Percentiles rank a stretch among this genome's conserved stretches.
Evolutionary conservation across 2,113 vertebrate genomes (phyloP).

Genomic region (Phainopepla nitens): DNA sequence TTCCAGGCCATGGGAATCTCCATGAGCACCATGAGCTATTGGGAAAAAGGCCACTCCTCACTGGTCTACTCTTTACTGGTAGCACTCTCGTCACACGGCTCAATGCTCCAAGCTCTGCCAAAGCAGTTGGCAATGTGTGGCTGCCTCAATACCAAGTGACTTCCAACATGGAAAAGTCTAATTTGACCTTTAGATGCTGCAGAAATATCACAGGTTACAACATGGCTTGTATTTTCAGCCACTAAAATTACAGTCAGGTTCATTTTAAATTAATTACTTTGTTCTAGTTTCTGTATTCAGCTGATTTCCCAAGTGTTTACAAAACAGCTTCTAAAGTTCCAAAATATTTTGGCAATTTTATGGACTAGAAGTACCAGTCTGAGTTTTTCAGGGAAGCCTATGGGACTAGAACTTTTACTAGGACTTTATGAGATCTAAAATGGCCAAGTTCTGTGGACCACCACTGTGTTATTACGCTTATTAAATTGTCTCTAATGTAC

Average conservation of each 20-base stretch:
- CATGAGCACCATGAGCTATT: fast-evolving
- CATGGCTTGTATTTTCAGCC: neutral
- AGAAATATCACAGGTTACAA: neutral
- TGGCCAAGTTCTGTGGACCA: neutral
- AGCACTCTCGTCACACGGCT: fast-evolving
- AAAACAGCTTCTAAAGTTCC: neutral
- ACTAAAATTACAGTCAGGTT: neutral
- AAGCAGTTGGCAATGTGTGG: fast-evolving
- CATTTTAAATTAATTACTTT: neutral
- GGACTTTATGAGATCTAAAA: neutral
- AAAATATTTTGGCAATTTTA: neutral
- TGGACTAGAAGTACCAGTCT: neutral
- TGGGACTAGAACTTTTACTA: neutral
- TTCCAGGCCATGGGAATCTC: neutral
- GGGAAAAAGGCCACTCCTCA: neutral
- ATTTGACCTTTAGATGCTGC: neutral
- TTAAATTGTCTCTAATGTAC: constrained; percentile 14
- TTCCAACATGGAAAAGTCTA: neutral
- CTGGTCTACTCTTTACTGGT: neutral
- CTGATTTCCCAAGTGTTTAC: neutral
- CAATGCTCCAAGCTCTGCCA: neutral
- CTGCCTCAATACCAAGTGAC: neutral
- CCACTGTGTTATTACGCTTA: constrained; percentile 28
- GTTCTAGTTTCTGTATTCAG: neutral
- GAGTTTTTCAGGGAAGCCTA: neutral